These are phyloP conservation scores for Chiroxiphia lanceolata DNA, from an alignment of 2,797 vertebrate species.

Conservation along the genomic window DNA sequence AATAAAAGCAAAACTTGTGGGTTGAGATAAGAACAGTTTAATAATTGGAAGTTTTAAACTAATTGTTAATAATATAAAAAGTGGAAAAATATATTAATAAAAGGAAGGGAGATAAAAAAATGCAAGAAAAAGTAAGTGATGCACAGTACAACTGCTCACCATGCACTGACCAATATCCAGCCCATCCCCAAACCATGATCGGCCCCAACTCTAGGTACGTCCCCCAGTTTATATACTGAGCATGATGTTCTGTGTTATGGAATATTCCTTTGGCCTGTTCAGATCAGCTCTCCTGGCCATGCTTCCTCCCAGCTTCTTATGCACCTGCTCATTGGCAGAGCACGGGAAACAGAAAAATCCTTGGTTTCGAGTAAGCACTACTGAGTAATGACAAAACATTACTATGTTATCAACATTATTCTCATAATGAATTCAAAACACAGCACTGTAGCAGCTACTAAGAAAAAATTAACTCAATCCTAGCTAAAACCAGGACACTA, in stretches of 20 bases:
- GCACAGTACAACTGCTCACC: background rate
- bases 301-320: background rate
- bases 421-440: background rate
- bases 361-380: rapidly evolving
- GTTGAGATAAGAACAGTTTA: background rate
- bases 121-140: background rate
- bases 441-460: background rate
- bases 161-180: rapidly evolving
- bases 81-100: background rate
- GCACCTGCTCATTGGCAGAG: background rate
- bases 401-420: background rate
- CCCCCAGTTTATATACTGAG: background rate
- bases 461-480: background rate
- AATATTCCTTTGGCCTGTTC: background rate
- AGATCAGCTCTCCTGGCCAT: background rate
- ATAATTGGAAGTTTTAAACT: background rate
- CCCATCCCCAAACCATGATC: background rate
- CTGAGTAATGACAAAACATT: background rate
- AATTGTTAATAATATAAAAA: background rate
- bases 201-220: background rate
- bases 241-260: background rate
- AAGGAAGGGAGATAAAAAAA: background rate
- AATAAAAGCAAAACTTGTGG: rapidly evolving
- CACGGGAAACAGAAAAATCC: background rate
- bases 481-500: background rate